Evolutionary conservation across 2,888 invertebrate genomes (phyloP).

Genomic region (Zaprionus lineosus): DNA sequence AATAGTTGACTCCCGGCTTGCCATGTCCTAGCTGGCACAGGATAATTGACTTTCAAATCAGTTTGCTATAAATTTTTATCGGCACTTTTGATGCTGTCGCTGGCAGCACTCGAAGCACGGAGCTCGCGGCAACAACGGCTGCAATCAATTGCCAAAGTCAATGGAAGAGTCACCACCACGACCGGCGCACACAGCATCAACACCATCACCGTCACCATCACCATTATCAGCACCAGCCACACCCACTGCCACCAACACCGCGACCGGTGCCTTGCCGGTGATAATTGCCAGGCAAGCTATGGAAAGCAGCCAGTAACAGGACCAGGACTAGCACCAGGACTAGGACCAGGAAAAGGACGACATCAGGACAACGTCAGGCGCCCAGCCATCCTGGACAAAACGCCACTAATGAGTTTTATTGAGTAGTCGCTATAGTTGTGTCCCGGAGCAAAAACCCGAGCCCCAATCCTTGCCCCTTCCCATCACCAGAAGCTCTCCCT

Average conservation of each 20-base stretch:
- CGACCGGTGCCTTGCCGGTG: conserved; percentile 59
- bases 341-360: neutral
- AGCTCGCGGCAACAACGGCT: conserved; percentile 51
- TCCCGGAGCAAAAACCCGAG: conserved; percentile 4
- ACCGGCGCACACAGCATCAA: too few species aligned
- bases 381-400: conserved; percentile 53
- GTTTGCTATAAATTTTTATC: conserved; percentile 82
- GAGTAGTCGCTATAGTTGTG: conserved; percentile 59
- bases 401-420: conserved; percentile 79
- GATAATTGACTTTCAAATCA: conserved; percentile 82
- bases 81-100: conserved; percentile 79
- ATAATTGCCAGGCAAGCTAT: conserved; percentile 69
- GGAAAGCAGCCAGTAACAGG: conserved; percentile 18
- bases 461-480: too few species aligned
- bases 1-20: conserved; percentile 54
- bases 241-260: too few species aligned
- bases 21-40: conserved; percentile 52
- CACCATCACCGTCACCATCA: too few species aligned
- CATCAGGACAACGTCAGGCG: neutral
- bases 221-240: too few species aligned
- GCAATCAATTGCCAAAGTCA: conserved; percentile 80
- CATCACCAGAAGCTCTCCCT: neutral
- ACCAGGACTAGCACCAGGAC: conserved; percentile 6
- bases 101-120: conserved; percentile 51
- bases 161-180: too few species aligned